Evolutionary conservation across 2,797 vertebrate species (phyloP), one percentile per base, ranked within the genome.

Genomic region (Meriones psammophilus): DNA sequence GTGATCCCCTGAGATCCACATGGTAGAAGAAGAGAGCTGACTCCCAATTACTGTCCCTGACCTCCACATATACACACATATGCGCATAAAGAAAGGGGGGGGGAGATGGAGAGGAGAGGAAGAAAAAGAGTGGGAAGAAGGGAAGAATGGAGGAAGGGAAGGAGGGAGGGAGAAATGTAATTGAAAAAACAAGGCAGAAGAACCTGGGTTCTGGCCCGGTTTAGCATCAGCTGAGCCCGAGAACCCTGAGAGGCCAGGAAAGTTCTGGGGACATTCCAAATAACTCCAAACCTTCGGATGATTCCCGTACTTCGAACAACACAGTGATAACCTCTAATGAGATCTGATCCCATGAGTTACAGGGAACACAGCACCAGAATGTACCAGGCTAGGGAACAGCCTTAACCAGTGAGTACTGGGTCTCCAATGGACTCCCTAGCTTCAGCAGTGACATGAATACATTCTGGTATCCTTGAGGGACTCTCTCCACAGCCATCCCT

Each of bases 41-140:
- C 20, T 36, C 42, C 42, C 20, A 50, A 33, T 22, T 66, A 50
- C 8, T 50, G 20, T n/a, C 20, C 17, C 33, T 46, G 17, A 26
- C 64, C 42, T 54, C 64, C 39, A 85, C 42, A 50, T 22, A 9
- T 14, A 64, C 60, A 84, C 58, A 5, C 2, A 58, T 2, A 58
- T 20, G 60, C 5, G 24, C 20, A 24, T 20, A 73, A 36, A 39
- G 39, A 39, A n/a, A 24, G 4, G 71, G 36, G 71, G 24, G 71
- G 69, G 8, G 30, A 5, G 68, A 15, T 10, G 50, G 50, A 50
- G 30, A 2, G 26, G 5, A 13, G 68, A 15, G 8, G 50, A 5
- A 50, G 30, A 2, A 8, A 2, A n/a, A 2, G 30, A 36, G 3
- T 7, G 5, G 13, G 13, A 5, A 33, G 6, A 5, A 5, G 5